Evolutionary conservation across 2,113 vertebrate genomes (phyloP).

Genomic region (Gymnobelideus leadbeateri): DNA sequence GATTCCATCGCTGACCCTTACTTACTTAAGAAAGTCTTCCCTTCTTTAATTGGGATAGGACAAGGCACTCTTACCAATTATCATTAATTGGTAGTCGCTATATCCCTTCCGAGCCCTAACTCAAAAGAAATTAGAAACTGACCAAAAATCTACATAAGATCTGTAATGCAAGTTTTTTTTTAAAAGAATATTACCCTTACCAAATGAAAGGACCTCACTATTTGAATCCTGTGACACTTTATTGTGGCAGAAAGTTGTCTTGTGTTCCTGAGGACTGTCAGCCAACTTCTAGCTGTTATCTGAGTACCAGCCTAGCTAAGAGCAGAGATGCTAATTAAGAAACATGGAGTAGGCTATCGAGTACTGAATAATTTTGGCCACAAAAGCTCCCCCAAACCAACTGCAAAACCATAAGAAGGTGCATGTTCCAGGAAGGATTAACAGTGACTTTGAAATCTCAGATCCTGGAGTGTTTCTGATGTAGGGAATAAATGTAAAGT

Average conservation of each 20-base stretch:
- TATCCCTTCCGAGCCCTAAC: background rate
- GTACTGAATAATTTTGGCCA: background rate
- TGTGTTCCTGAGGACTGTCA: background rate
- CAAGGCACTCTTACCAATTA: background rate
- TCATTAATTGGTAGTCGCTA: background rate
- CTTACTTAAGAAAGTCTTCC: background rate
- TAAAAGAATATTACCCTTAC: background rate
- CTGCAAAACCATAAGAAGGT: background rate
- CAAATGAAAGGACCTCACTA: background rate
- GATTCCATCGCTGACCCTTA: background rate
- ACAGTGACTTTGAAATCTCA: background rate
- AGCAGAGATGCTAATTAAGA: background rate
- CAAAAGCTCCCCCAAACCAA: background rate
- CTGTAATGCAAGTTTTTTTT: background rate
- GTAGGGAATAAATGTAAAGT: background rate
- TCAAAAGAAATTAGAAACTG: background rate
- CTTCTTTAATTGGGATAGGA: background rate
- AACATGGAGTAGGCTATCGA: background rate
- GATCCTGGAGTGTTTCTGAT: background rate
- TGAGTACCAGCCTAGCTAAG: background rate
- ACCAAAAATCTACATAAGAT: background rate
- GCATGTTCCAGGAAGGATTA: background rate
- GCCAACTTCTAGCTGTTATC: background rate
- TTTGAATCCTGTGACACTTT: background rate
- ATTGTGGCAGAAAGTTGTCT: background rate